Conservation (phyloP, 2,888 invertebrate species). For the Drosophila picticornis region DNA sequence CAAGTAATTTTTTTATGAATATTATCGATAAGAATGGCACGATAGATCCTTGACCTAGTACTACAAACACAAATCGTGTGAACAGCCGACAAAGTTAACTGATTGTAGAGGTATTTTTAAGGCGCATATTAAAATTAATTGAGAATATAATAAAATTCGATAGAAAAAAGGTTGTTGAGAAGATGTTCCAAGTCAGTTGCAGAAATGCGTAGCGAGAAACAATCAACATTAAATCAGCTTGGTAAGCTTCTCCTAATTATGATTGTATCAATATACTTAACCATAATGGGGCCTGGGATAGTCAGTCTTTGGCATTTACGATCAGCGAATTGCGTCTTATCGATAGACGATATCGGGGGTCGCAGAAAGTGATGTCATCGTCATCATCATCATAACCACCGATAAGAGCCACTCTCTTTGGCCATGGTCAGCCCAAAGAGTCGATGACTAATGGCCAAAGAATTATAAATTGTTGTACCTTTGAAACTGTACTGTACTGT, state of each 20-base stretch:
- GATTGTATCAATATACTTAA: constrained; percentile 11
- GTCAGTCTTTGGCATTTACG: constrained; percentile 67
- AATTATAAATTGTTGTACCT: constrained; percentile 39
- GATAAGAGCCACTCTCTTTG: constrained; percentile 47
- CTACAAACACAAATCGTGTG: constrained; percentile 50
- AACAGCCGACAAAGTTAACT: constrained; percentile 24
- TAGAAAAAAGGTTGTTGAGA: background rate
- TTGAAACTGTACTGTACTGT: constrained; percentile 7
- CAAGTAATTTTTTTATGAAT: constrained; percentile 35
- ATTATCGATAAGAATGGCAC: constrained; percentile 32
- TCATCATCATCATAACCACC: constrained; percentile 11
- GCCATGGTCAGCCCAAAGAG: constrained; percentile 12
- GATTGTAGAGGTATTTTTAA: constrained; percentile 22
- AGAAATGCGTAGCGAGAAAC: constrained; percentile 5
- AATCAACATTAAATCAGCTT: background rate
- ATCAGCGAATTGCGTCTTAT: constrained; percentile 65
- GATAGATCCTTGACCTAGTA: constrained; percentile 67
- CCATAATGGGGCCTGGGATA: constrained; percentile 30
- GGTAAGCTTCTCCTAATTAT: constrained; percentile 30
- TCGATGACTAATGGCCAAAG: constrained; percentile 39
- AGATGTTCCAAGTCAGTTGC: constrained; percentile 2
- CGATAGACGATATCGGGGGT: constrained; percentile 40
- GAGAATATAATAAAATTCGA: background rate
- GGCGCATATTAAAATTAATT: constrained; percentile 11
- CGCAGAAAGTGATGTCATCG: constrained; percentile 69